phyloP scores from a whole-genome alignment of 1,140 invertebrate genomes.

The Spodoptera frugiperda region DNA sequence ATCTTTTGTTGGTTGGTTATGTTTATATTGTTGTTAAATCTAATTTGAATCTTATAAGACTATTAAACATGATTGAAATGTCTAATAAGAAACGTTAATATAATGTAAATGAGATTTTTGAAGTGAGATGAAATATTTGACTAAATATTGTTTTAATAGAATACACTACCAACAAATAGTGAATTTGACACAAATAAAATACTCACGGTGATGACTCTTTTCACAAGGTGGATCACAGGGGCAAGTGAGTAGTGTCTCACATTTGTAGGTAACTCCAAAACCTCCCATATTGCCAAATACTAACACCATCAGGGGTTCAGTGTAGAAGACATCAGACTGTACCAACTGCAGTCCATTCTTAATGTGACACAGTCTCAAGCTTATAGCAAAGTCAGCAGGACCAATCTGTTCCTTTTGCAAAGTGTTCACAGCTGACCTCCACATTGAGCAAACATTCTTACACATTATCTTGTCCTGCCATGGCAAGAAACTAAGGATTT shows the following conservation, averaged over 20 bases:
- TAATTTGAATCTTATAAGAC: conserved; percentile 23
- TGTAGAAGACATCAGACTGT: conserved; percentile 65
- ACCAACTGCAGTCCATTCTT: conserved; percentile 57
- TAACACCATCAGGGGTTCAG: conserved; percentile 74
- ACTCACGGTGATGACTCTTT: conserved; percentile 78
- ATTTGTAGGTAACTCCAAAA: conserved; percentile 57
- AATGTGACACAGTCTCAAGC: conserved; percentile 50
- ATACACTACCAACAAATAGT: no score
- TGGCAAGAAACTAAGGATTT: conserved; percentile 73
- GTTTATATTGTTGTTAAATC: conserved; percentile 8
- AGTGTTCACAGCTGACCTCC: conserved; percentile 73
- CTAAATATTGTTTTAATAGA: neutral
- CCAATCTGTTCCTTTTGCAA: conserved; percentile 68
- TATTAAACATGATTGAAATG: neutral
- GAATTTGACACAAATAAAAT: neutral
- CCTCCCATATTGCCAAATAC: conserved; percentile 70
- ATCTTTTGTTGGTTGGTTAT: no score
- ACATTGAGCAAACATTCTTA: conserved; percentile 75
- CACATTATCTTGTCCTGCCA: conserved; percentile 80
- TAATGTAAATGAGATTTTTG: no score
- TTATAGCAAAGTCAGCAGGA: conserved; percentile 71
- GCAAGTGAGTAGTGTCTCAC: conserved; percentile 62
- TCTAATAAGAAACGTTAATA: no score
- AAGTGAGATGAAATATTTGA: no score
- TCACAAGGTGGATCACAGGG: conserved; percentile 69